Conservation (phyloP, 2,888 invertebrate genomes). For the Synergus laeviventris region DNA sequence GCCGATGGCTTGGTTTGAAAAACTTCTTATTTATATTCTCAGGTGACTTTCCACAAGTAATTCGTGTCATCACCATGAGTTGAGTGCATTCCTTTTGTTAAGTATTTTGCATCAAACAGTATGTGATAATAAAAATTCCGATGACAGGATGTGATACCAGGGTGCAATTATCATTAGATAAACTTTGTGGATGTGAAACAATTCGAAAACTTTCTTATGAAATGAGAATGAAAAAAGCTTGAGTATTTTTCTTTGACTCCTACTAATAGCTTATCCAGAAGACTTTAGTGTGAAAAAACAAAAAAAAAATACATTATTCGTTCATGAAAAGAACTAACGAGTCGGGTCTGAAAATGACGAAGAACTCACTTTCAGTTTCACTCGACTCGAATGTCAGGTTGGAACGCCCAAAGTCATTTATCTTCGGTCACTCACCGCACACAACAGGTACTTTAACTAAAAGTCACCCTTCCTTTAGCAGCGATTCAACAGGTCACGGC, state of each 20-base stretch:
- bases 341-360: background rate
- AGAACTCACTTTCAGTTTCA: constrained; percentile 33
- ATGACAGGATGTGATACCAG: no score
- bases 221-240: no score
- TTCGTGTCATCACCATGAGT: background rate
- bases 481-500: background rate
- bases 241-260: no score
- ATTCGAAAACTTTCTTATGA: no score
- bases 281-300: background rate
- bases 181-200: no score
- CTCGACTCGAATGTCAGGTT: background rate
- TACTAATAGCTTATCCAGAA: no score
- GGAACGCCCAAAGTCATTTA: constrained; percentile 23
- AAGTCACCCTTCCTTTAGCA: background rate
- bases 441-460: constrained; percentile 8
- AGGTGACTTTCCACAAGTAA: background rate
- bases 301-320: background rate
- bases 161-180: no score
- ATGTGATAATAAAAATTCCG: no score
- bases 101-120: no score
- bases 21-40: background rate
- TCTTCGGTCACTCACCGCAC: constrained; percentile 18
- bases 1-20: background rate
- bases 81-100: background rate
- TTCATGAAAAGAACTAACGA: constrained; percentile 15